Conservation (phyloP, 2,888 invertebrate genomes). For the Cataglyphis rosenhaueri region DNA sequence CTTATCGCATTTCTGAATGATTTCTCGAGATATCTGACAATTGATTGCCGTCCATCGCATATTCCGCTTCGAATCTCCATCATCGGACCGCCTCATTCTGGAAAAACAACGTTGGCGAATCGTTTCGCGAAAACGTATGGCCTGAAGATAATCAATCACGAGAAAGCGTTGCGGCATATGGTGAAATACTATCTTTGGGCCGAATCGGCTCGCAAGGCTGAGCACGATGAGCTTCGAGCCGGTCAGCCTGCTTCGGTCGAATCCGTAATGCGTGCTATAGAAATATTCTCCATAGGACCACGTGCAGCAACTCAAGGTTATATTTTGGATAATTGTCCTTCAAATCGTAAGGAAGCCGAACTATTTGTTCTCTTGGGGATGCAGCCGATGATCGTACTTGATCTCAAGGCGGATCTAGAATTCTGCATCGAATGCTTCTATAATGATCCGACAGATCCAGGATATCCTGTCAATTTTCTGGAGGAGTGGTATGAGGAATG, state of each 20-base stretch:
- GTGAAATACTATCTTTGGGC: slow-evolving; percentile 87
- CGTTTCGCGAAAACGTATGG: slow-evolving; percentile 87
- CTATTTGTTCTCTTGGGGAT: slow-evolving; percentile 86
- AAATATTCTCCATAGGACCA: slow-evolving; percentile 86
- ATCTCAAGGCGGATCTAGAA: slow-evolving; percentile 85
- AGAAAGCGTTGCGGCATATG: slow-evolving; percentile 86
- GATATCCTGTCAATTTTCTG: slow-evolving; percentile 85
- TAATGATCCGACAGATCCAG: slow-evolving; percentile 81
- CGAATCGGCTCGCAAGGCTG: slow-evolving; percentile 86
- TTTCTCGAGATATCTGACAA: slow-evolving; percentile 87
- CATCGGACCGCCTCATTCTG: slow-evolving; percentile 89
- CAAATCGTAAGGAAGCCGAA: slow-evolving; percentile 86
- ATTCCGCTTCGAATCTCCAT: slow-evolving; percentile 87
- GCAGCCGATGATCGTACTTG: slow-evolving; percentile 88
- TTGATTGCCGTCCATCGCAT: slow-evolving; percentile 85
- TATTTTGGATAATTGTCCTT: slow-evolving; percentile 89
- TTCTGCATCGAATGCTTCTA: slow-evolving; percentile 85
- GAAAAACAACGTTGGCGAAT: slow-evolving; percentile 87
- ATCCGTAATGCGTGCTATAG: slow-evolving; percentile 86
- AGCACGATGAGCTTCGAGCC: slow-evolving; percentile 79
- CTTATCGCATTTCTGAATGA: slow-evolving; percentile 86
- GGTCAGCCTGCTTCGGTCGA: slow-evolving; percentile 86
- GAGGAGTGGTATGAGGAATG: slow-evolving; percentile 85
- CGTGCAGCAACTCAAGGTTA: slow-evolving; percentile 87
- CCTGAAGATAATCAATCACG: slow-evolving; percentile 87